Percentiles rank a stretch among this genome's conserved stretches.
Conservation (phyloP, 2,113 vertebrate genomes). For the Tautogolabrus adspersus region DNA sequence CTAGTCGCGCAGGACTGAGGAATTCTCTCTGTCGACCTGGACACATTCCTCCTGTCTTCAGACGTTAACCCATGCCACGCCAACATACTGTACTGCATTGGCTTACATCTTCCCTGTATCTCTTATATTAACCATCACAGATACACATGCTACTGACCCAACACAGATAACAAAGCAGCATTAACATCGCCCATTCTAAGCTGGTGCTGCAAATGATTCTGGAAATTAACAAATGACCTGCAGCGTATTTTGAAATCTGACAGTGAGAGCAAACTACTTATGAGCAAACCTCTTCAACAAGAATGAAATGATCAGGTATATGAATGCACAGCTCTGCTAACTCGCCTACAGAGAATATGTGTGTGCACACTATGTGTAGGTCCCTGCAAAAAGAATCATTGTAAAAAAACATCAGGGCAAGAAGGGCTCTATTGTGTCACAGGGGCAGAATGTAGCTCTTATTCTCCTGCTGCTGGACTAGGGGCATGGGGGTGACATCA, state of each 20-base stretch:
- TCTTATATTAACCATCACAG: background rate
- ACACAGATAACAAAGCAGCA: background rate
- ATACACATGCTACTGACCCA: slow-evolving; percentile 3
- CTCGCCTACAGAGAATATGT: slow-evolving; percentile 38
- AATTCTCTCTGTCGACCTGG: slow-evolving; percentile 75
- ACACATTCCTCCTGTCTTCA: slow-evolving; percentile 78
- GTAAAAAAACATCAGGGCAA: slow-evolving; percentile 76
- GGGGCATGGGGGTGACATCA: slow-evolving; percentile 76
- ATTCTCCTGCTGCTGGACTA: slow-evolving; percentile 70
- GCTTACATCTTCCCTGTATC: slow-evolving; percentile 3
- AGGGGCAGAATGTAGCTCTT: slow-evolving; percentile 76
- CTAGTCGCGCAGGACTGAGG: slow-evolving; percentile 73
- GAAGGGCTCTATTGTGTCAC: slow-evolving; percentile 78
- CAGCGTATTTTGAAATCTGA: slow-evolving; percentile 22
- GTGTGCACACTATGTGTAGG: slow-evolving; percentile 34
- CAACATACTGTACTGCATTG: slow-evolving; percentile 44
- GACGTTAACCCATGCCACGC: slow-evolving; percentile 70
- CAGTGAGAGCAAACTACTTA: slow-evolving; percentile 23
- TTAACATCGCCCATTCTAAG: slow-evolving; percentile 7
- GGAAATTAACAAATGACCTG: slow-evolving; percentile 31
- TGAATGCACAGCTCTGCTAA: slow-evolving; percentile 6
- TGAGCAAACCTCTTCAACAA: slow-evolving; percentile 54
- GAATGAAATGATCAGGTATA: slow-evolving; percentile 56
- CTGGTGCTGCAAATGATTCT: slow-evolving; percentile 6
- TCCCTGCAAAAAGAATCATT: slow-evolving; percentile 71